A percentile compares a stretch with the other conserved stretches of the same genome.
Conservation (phyloP, 2,888 invertebrate genomes). For the Camponotus fellah region DNA sequence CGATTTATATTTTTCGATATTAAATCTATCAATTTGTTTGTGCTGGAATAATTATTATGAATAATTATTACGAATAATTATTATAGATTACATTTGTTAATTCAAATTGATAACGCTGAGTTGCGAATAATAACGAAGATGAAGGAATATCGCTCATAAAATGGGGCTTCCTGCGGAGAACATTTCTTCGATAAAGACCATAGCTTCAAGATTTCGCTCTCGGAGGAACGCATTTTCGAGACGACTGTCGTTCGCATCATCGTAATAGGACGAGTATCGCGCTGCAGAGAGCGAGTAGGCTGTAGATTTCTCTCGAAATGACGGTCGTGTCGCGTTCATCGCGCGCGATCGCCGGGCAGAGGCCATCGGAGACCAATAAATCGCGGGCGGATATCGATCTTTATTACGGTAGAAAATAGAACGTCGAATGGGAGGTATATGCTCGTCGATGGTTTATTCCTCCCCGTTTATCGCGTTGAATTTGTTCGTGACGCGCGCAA, state of each 20-base stretch:
- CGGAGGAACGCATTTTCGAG: background rate
- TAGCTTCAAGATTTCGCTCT: conserved; percentile 15
- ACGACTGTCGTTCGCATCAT: background rate
- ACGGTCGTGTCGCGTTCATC: conserved; percentile 47
- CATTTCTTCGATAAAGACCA: conserved; percentile 11
- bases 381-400: conserved; percentile 53
- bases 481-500: conserved; percentile 20
- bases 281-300: conserved; percentile 16
- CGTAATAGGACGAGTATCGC: conserved; percentile 47
- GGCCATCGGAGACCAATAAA: conserved; percentile 56
- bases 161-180: no score
- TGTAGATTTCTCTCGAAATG: conserved; percentile 48
- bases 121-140: background rate
- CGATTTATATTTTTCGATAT: background rate
- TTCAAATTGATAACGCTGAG: background rate
- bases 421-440: conserved; percentile 31
- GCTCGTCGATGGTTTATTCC: conserved; percentile 45
- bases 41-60: no score
- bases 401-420: conserved; percentile 50
- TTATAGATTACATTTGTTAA: background rate
- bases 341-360: conserved; percentile 38
- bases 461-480: conserved; percentile 51
- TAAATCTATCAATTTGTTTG: no score
- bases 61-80: no score
- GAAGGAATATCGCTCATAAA: background rate